These are phyloP conservation scores for Ichneumon xanthorius DNA, from an alignment of 2,888 invertebrate genomes.

Conservation along the genomic window DNA sequence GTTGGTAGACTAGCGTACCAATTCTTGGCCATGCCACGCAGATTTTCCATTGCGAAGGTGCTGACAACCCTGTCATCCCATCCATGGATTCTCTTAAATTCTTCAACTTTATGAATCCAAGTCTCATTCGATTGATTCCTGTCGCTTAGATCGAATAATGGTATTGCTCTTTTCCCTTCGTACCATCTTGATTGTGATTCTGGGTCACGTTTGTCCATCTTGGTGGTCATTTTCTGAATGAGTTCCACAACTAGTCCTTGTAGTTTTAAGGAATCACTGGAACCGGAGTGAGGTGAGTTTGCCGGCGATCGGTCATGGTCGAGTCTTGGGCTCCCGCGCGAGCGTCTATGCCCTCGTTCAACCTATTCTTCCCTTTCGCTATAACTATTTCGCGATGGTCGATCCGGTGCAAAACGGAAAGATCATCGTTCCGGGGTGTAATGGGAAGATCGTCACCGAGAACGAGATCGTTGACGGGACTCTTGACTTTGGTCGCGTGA, in stretches of 20 bases:
- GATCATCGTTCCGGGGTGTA: background rate
- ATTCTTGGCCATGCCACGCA: constrained; percentile 8
- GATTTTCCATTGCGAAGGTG: constrained; percentile 21
- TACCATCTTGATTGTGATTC: background rate
- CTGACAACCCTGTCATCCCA: constrained; percentile 22
- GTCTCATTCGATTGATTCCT: constrained; percentile 35
- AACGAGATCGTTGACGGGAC: background rate
- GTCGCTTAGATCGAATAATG: constrained; percentile 20
- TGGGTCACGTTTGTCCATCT: background rate
- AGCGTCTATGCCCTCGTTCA: background rate
- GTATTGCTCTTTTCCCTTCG: constrained; percentile 12
- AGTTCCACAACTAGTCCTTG: background rate
- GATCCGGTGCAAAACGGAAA: background rate
- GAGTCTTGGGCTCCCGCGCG: background rate
- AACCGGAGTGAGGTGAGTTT: background rate
- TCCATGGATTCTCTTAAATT: constrained; percentile 18
- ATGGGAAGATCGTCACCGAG: constrained; percentile 1
- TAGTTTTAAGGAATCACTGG: background rate
- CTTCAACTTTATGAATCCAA: constrained; percentile 37
- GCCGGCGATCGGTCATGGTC: background rate
- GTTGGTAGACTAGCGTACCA: constrained; percentile 22
- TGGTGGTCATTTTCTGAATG: background rate
- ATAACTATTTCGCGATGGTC: background rate
- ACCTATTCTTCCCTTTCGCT: background rate
- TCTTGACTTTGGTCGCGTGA: background rate